phyloP scores from a whole-genome alignment of 2,113 vertebrate species.

The Solea senegalensis region DNA sequence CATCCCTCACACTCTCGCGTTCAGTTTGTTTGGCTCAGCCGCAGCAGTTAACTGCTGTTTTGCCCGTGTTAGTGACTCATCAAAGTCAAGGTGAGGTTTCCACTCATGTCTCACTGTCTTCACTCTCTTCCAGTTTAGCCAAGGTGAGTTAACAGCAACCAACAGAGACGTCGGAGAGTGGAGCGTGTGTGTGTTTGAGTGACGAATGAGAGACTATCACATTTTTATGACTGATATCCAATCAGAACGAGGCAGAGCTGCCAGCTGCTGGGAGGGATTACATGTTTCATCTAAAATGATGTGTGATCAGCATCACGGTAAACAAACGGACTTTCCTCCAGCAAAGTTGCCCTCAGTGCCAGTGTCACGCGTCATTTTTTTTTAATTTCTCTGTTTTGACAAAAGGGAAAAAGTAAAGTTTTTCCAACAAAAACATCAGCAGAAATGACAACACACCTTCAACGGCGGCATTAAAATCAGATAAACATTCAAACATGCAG shows the following conservation, averaged over 20 bases:
- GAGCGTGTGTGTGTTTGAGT: constrained; percentile 32
- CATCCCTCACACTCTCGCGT: constrained; percentile 60
- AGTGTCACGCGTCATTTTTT: constrained; percentile 24
- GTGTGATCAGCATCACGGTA: constrained; percentile 47
- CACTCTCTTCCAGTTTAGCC: constrained; percentile 28
- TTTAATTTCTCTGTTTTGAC: constrained; percentile 13
- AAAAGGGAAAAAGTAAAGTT: background rate
- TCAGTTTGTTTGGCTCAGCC: constrained; percentile 39
- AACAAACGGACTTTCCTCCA: constrained; percentile 52
- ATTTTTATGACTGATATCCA: constrained; percentile 64
- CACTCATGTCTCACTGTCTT: constrained; percentile 49
- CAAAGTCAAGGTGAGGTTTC: constrained; percentile 60
- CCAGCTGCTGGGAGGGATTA: constrained; percentile 42
- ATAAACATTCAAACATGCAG: constrained; percentile 17
- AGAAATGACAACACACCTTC: constrained; percentile 10
- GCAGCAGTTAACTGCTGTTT: constrained; percentile 36
- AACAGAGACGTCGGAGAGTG: constrained; percentile 59
- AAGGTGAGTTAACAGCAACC: constrained; percentile 47
- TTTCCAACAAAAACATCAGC: constrained; percentile 29
- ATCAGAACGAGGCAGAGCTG: constrained; percentile 49
- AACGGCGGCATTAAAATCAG: constrained; percentile 14
- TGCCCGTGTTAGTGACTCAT: constrained; percentile 54
- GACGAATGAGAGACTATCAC: constrained; percentile 57
- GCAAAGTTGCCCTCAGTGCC: constrained; percentile 22
- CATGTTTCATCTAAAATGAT: constrained; percentile 42